These are phyloP conservation scores for Heliconius himera DNA, from an alignment of 1,140 invertebrate genomes.

Conservation along the genomic window DNA sequence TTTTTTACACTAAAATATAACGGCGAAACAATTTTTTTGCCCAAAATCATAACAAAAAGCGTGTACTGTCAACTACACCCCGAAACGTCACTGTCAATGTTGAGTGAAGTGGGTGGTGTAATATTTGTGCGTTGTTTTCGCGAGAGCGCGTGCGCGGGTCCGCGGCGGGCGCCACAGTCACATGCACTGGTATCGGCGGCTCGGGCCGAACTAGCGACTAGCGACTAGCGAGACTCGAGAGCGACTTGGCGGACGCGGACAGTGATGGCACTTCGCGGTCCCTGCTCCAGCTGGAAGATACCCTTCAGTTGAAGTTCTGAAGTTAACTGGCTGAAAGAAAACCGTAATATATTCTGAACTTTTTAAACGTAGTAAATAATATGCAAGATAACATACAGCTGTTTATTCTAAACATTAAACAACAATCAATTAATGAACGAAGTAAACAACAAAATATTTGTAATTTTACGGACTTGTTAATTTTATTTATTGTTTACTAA, in stretches of 20 bases:
- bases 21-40: slow-evolving; percentile 44
- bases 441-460: slow-evolving; percentile 5
- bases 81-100: slow-evolving; percentile 76
- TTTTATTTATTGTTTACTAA: not conserved
- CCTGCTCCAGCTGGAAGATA: not conserved
- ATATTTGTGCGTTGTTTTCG: slow-evolving; percentile 73
- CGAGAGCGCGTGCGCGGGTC: slow-evolving; percentile 87
- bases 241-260: slow-evolving; percentile 81
- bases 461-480: not conserved
- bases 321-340: not conserved
- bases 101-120: slow-evolving; percentile 59
- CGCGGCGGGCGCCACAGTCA: slow-evolving; percentile 51
- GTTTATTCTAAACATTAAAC: not conserved
- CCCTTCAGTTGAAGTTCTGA: not conserved
- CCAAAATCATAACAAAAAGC: slow-evolving; percentile 55
- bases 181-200: slow-evolving; percentile 86
- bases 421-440: slow-evolving; percentile 4
- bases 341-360: not conserved
- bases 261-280: not conserved
- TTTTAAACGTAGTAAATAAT: not conserved
- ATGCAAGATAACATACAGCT: not conserved
- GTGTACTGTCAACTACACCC: slow-evolving; percentile 59
- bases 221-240: slow-evolving; percentile 74
- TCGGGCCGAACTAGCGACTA: slow-evolving; percentile 87
- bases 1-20: slow-evolving; percentile 48